Evolutionary conservation across 2,113 vertebrate genomes (phyloP), one percentile per base, ranked within the genome.

Genomic region (Genyomyrus donnyi): DNA sequence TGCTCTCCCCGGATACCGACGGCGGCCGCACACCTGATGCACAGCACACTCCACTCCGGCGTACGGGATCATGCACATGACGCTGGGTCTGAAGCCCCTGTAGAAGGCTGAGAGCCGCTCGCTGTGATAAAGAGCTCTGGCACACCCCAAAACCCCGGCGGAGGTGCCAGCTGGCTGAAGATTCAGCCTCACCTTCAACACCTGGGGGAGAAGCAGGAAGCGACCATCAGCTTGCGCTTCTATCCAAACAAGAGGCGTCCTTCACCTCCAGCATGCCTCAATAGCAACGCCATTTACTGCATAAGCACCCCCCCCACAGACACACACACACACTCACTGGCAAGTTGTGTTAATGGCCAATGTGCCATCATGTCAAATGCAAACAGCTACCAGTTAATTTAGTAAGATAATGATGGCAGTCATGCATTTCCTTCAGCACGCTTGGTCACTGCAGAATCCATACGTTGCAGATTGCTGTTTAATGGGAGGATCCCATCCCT

Each of bases 61-160:
- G 6, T 96, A 96, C 0, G 95, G 95, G 53, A 96, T 93, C 95
- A 96, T 96, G 52, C 95, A 96, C 87, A 96, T 93, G 48, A 96
- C 92, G 90, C 95, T 96, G 0, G 95, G 95, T 85, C 93, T 95
- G 91, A 96, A 96, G 24, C 95, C 95, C 92, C 95, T 91, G 92
- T 96, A 96, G 89, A 96, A 96, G 31, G 95, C 94, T 0, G 91
- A 90, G 85, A 94, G 9, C 4, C 95, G 94, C 91, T 95, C 95
- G 0, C 94, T 88, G 87, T 91, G 94, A 92, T 95, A 96, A 89
- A 96, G 93, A 35, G 93, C 91, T 17, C 31, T 91, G 2, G 94
- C 94, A 8, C 93, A 94, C 3, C 93, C 92, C 66, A 93, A 49
- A 0, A 96, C 90, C 0, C 95, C 95, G 0, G 84, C 70, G 49